Percentiles rank a stretch among this genome's conserved stretches.
These are phyloP conservation scores for Proisotoma minuta DNA, from an alignment of 2,888 invertebrate species.

Conservation along the genomic window DNA sequence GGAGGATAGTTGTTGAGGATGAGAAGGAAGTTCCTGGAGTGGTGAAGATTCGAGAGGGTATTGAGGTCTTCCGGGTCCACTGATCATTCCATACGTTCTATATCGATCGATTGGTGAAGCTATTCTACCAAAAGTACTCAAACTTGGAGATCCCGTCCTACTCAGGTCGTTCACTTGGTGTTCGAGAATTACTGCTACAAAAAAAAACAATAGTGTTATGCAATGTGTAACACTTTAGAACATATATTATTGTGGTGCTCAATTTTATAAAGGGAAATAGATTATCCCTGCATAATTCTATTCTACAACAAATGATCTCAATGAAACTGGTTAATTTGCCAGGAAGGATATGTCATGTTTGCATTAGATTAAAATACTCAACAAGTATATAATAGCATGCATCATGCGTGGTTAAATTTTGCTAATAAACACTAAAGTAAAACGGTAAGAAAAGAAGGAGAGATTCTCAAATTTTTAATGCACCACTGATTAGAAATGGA, in stretches of 20 bases:
- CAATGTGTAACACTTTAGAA: too few relatives aligned
- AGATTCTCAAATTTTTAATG: neutral
- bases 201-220: too few relatives aligned
- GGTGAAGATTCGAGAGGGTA: neutral
- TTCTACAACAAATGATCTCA: neutral
- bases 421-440: too few relatives aligned
- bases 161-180: slow-evolving; percentile 10
- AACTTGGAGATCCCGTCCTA: neutral
- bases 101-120: slow-evolving; percentile 5
- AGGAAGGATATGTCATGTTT: slow-evolving; percentile 6
- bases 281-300: too few relatives aligned
- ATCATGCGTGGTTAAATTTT: neutral
- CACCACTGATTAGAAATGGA: slow-evolving; percentile 11
- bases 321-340: neutral
- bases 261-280: too few relatives aligned
- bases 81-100: slow-evolving; percentile 9
- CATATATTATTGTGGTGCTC: too few relatives aligned
- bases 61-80: slow-evolving; percentile 12
- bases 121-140: slow-evolving; percentile 6
- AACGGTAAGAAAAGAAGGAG: neutral
- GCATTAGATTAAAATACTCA: neutral
- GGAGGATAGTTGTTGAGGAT: slow-evolving; percentile 6
- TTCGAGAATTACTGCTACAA: too few relatives aligned
- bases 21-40: slow-evolving; percentile 6
- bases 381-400: neutral